Evolutionary conservation across 2,113 vertebrate species (phyloP).

Genomic region (Dolichallabes microphthalmus): DNA sequence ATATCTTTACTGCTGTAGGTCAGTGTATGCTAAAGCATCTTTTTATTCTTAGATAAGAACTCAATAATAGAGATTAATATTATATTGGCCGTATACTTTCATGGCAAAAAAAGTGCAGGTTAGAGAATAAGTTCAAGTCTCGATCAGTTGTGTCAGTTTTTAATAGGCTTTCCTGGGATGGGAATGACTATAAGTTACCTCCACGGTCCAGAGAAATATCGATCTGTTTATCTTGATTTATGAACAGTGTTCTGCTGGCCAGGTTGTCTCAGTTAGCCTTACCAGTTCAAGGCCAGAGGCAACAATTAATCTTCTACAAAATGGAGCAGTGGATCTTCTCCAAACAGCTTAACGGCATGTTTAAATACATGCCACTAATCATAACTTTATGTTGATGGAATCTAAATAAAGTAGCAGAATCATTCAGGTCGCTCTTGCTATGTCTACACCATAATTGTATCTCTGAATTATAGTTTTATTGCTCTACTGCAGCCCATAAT

Average conservation of each 20-base stretch:
- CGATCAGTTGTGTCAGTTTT: conserved; percentile 55
- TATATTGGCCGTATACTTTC: conserved; percentile 54
- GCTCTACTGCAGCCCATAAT: not conserved
- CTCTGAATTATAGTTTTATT: conserved; percentile 11
- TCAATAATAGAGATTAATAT: conserved; percentile 43
- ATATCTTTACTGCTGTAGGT: conserved; percentile 27
- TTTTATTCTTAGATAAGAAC: conserved; percentile 35
- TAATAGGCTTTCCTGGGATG: conserved; percentile 58
- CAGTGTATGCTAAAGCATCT: conserved; percentile 26
- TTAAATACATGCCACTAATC: conserved; percentile 47
- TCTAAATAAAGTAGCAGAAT: conserved; percentile 45
- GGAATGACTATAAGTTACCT: conserved; percentile 66
- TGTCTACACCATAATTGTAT: conserved; percentile 16
- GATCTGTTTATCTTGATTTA: conserved; percentile 77
- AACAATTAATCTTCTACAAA: conserved; percentile 72
- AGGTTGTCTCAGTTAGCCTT: conserved; percentile 63
- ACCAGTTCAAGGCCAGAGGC: conserved; percentile 62
- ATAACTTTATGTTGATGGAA: conserved; percentile 40
- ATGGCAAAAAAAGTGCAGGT: conserved; percentile 61
- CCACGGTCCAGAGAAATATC: conserved; percentile 67
- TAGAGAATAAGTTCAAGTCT: conserved; percentile 66
- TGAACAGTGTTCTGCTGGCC: conserved; percentile 66
- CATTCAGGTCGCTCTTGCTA: conserved; percentile 20
- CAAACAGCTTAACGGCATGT: conserved; percentile 62
- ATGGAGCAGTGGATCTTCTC: conserved; percentile 59